A percentile compares a stretch with the other conserved stretches of the same genome.
Conservation (phyloP, 2,797 vertebrate species). For the Pogonophryne albipinna region DNA sequence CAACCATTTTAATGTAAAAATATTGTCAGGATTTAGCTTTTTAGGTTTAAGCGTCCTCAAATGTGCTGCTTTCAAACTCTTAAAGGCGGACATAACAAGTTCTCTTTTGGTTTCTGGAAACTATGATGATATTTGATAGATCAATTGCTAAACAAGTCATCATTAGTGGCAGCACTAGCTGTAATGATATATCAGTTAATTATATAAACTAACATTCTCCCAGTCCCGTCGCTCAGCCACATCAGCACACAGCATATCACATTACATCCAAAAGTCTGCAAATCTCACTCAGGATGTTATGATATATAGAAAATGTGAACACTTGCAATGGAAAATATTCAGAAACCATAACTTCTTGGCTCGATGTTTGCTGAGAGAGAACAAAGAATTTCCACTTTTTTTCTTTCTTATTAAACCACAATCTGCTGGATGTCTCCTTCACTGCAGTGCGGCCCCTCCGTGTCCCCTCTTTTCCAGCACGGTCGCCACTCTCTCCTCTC, state of each 20-base stretch:
- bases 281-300: constrained; percentile 27
- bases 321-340: constrained; percentile 39
- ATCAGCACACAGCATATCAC: constrained; percentile 40
- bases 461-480: constrained; percentile 26
- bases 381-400: constrained; percentile 52
- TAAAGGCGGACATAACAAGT: neutral
- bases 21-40: neutral
- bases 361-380: constrained; percentile 15
- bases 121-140: neutral
- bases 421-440: constrained; percentile 30
- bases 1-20: neutral
- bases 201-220: constrained; percentile 2
- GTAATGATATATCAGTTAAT: constrained; percentile 12
- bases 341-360: constrained; percentile 43
- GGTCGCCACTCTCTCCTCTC: constrained; percentile 37
- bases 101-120: neutral
- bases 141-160: neutral
- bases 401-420: constrained; percentile 48
- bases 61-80: neutral
- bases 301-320: constrained; percentile 42
- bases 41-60: neutral
- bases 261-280: constrained; percentile 41
- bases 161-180: neutral
- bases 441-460: constrained; percentile 6
- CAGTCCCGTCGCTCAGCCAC: constrained; percentile 31